Percentiles rank a stretch among this genome's conserved stretches.
Evolutionary conservation across 2,888 invertebrate species (phyloP).

Genomic region (Ormyrus rosae): DNA sequence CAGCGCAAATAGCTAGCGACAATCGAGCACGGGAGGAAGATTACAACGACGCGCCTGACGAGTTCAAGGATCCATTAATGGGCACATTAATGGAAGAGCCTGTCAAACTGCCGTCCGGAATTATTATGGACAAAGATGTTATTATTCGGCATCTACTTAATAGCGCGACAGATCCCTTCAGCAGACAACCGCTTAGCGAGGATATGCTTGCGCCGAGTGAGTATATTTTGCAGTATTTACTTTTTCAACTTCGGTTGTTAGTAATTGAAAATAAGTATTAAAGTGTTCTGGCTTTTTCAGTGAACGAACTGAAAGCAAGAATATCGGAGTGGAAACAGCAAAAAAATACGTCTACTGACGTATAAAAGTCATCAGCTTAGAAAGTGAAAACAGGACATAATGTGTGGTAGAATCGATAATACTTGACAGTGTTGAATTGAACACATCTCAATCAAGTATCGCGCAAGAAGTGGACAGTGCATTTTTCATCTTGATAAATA

Average conservation of each 20-base stretch:
- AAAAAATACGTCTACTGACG: constrained; percentile 77
- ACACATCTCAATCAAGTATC: constrained; percentile 48
- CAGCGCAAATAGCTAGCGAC: constrained; percentile 85
- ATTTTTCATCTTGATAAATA: constrained; percentile 58
- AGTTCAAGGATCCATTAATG: constrained; percentile 97
- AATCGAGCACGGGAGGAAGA: constrained; percentile 94
- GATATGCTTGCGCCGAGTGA: constrained; percentile 94
- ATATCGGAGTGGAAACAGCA: constrained; percentile 92
- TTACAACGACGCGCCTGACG: constrained; percentile 96
- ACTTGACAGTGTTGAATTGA: constrained; percentile 50
- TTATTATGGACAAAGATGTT: constrained; percentile 94
- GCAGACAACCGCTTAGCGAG: constrained; percentile 94
- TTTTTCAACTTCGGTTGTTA: background rate
- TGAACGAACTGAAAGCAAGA: constrained; percentile 88
- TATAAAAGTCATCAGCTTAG: constrained; percentile 30
- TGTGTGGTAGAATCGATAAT: constrained; percentile 44
- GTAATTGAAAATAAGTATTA: too few relatives aligned
- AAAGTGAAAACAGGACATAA: constrained; percentile 35
- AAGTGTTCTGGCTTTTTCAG: constrained; percentile 76
- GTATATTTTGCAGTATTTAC: constrained; percentile 48
- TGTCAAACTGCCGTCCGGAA: constrained; percentile 92
- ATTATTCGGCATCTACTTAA: constrained; percentile 96
- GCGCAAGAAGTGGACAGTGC: constrained; percentile 58
- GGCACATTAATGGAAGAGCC: constrained; percentile 98
- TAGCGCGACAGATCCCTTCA: constrained; percentile 98